Base-by-base conservation (phyloP, 2,797 vertebrate genomes). In the Darevskia mixta region DNA sequence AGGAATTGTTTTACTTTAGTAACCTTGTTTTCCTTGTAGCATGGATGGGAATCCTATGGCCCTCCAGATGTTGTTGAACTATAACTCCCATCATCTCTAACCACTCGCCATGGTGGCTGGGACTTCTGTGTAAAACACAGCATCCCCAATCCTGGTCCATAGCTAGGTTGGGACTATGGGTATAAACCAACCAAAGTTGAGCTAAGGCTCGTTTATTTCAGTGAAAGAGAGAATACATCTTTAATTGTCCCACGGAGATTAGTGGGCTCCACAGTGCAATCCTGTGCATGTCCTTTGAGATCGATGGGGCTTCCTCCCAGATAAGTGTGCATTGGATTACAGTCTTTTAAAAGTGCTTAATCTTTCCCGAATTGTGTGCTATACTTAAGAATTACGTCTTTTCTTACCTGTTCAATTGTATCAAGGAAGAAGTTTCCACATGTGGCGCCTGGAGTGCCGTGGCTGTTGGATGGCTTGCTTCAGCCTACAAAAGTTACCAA, bases 361-460 rank as follows among this genome's bases (percentile, higher is more conserved):
- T 32, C 58, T 32, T 83, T 25, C 29, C 20, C 49, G 43, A 38
- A 79, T n/a, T 58, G 27, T 88, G 27, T 78, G 5, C 58, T 35
- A 8, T 29, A 25, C 49, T 82, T 67, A 55, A 77, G 41, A 41
- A 84, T 25, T 79, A 61, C 75, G 76, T 75, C 72, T 6, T 29
- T 35, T 90, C 95, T 96, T 94, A 97, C 97, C 94, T 93, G 86
- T 89, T 92, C 67, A 93, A 81, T 29, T 85, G 88, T 3, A 90
- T 94, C 69, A 88, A 88, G 81, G 92, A 93, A 83, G 80, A 91
- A 87, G 88, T 78, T 1, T 94, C 94, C 87, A 89, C 90, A 90
- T 90, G 83, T 41, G 84, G 76, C 69, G 49, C 78, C 81, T 79
- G 73, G 43, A 83, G 80, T 1, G 92, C 92, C 83, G 93, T 90